phyloP scores from a whole-genome alignment of 2,797 vertebrate species.

The Megaceryle alcyon region DNA sequence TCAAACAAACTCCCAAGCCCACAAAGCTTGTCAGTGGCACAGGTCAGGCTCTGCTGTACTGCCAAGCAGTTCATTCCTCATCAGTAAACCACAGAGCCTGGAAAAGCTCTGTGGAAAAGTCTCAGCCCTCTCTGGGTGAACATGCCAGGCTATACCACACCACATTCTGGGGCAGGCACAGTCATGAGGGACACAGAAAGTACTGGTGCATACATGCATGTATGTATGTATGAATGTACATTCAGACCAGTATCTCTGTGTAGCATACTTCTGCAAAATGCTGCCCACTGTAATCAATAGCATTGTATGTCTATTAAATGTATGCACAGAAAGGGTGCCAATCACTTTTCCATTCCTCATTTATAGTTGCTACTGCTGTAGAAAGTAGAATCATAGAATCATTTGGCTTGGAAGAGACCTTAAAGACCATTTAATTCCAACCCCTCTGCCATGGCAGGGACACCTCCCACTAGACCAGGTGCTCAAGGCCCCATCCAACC shows the following conservation, averaged over 20 bases:
- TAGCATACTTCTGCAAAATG: not conserved
- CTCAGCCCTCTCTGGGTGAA: not conserved
- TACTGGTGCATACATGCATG: rapidly evolving
- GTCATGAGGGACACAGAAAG: not conserved
- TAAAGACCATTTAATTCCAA: too few species aligned
- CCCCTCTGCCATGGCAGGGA: too few species aligned
- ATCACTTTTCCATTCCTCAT: not conserved
- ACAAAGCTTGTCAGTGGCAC: not conserved
- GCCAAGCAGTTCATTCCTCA: not conserved
- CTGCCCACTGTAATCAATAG: not conserved
- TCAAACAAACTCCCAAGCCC: not conserved
- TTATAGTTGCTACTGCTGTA: not conserved
- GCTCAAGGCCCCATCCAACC: too few species aligned
- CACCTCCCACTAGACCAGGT: too few species aligned
- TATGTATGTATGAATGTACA: too few species aligned
- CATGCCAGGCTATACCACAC: not conserved
- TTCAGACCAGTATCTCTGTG: not conserved
- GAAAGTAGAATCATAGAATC: not conserved
- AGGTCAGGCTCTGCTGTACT: not conserved
- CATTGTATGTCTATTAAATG: not conserved
- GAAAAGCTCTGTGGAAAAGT: not conserved
- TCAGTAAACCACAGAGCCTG: not conserved
- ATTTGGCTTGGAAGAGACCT: too few species aligned
- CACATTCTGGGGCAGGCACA: too few species aligned
- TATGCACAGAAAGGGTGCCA: not conserved